These are phyloP conservation scores for Autographa gamma DNA, from an alignment of 2,888 invertebrate species.

Conservation along the genomic window DNA sequence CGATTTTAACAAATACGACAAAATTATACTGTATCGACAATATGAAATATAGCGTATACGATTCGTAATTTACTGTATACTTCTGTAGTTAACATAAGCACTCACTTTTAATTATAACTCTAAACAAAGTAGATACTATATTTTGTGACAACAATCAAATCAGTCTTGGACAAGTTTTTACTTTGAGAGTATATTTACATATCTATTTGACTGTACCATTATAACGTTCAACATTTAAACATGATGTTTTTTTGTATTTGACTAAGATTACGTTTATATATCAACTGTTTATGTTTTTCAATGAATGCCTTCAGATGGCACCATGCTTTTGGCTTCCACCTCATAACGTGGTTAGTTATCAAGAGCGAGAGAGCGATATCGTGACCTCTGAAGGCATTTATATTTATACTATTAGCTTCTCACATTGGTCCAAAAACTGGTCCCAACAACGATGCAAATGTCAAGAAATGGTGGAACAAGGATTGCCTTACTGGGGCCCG, in stretches of 20 bases:
- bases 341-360: too few relatives aligned
- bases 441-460: not conserved
- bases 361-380: not conserved
- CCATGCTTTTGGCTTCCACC: too few relatives aligned
- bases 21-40: slow-evolving; percentile 50
- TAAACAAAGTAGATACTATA: slow-evolving; percentile 40
- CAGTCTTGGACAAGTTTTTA: slow-evolving; percentile 36
- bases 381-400: not conserved
- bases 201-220: slow-evolving; percentile 49
- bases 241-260: slow-evolving; percentile 17
- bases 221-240: slow-evolving; percentile 5
- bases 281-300: not conserved
- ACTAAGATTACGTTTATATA: not conserved
- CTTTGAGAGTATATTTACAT: slow-evolving; percentile 57
- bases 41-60: slow-evolving; percentile 59
- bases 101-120: slow-evolving; percentile 27
- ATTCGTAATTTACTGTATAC: slow-evolving; percentile 62
- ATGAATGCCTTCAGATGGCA: not conserved
- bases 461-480: too few relatives aligned
- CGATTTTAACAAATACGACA: slow-evolving; percentile 19
- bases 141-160: slow-evolving; percentile 48
- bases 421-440: not conserved
- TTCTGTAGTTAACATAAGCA: slow-evolving; percentile 49
- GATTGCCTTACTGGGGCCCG: too few relatives aligned
- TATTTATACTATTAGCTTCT: not conserved